phyloP scores from a whole-genome alignment of 2,797 vertebrate genomes.

The Peromyscus nudipes region DNA sequence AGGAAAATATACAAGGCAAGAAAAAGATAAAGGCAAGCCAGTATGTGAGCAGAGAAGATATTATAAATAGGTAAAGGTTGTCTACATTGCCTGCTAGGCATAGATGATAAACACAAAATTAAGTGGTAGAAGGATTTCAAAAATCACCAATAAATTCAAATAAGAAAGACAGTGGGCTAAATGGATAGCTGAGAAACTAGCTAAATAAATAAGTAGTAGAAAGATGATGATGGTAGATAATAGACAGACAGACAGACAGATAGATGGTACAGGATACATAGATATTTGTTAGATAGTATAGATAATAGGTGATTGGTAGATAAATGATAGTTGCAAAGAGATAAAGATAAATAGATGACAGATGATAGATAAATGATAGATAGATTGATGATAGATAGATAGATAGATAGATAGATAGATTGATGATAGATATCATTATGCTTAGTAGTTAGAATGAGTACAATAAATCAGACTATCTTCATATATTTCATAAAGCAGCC shows the following conservation, averaged over 20 bases:
- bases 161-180: neutral
- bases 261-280: neutral
- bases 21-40: neutral
- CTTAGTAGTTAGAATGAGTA: neutral
- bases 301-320: neutral
- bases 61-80: neutral
- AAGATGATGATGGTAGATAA: neutral
- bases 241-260: neutral
- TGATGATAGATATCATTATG: neutral
- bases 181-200: neutral
- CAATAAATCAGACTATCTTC: neutral
- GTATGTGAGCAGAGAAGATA: neutral
- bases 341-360: neutral
- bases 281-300: neutral
- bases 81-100: neutral
- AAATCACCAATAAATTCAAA: neutral
- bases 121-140: neutral
- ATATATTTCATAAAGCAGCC: neutral
- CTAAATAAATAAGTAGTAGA: neutral
- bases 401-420: neutral
- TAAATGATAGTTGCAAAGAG: neutral
- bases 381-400: neutral
- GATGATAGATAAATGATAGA: neutral
- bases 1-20: neutral
- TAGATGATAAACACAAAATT: neutral